These are phyloP conservation scores for Hippopotamyrus pictus DNA, from an alignment of 2,797 vertebrate genomes.

Conservation along the genomic window DNA sequence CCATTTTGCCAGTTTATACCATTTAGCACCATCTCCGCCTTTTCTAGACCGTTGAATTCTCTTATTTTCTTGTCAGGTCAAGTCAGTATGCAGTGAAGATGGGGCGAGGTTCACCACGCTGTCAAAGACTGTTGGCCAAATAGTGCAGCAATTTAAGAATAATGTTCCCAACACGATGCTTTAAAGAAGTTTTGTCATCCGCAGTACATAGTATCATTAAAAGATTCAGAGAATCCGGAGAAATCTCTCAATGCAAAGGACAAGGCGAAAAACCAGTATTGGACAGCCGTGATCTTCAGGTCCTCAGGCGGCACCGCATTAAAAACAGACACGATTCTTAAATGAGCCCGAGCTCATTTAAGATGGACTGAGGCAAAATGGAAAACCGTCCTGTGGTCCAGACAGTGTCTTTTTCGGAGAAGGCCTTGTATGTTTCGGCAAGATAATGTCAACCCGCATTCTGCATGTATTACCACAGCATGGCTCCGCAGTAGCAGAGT, in stretches of 20 bases:
- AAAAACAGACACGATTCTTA: background rate
- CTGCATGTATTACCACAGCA: background rate
- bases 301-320: background rate
- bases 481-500: background rate
- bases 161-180: background rate
- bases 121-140: background rate
- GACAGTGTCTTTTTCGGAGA: background rate
- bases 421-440: background rate
- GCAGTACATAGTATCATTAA: background rate
- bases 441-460: background rate
- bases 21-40: background rate
- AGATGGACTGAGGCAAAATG: background rate
- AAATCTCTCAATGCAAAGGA: background rate
- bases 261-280: background rate
- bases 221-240: background rate
- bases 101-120: too few species aligned
- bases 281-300: background rate
- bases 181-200: background rate
- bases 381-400: background rate
- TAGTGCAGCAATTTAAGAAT: background rate
- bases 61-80: background rate
- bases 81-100: background rate
- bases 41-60: background rate
- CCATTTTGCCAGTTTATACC: background rate
- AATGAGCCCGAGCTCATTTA: background rate